A percentile compares a stretch with the other conserved stretches of the same genome.
These are phyloP conservation scores for Acanthoscelides obtectus DNA, from an alignment of 2,888 invertebrate genomes.

Conservation along the genomic window DNA sequence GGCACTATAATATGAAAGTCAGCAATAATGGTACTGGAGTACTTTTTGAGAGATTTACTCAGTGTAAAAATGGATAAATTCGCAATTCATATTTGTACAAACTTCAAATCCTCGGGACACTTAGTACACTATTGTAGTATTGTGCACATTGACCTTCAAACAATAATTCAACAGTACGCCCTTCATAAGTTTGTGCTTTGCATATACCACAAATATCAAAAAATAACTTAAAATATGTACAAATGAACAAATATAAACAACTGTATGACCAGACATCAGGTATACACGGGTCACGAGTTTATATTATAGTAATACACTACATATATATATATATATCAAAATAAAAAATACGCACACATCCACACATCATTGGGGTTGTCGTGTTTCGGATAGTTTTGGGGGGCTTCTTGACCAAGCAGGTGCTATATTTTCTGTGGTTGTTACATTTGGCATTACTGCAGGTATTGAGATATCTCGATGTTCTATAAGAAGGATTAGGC, in stretches of 20 bases:
- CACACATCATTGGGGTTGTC: not conserved
- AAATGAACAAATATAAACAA: not conserved
- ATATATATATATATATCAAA: not conserved
- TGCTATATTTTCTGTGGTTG: not conserved
- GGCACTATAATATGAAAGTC: no score
- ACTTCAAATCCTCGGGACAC: no score
- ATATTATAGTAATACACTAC: not conserved
- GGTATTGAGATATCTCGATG: not conserved
- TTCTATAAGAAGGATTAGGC: not conserved
- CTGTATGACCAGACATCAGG: not conserved
- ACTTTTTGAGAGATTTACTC: no score
- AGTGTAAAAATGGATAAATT: no score
- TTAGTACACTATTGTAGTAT: no score
- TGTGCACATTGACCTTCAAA: not conserved
- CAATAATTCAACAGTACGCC: not conserved
- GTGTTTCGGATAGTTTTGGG: not conserved
- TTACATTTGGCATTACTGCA: not conserved
- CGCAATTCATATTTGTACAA: no score
- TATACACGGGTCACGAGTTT: not conserved
- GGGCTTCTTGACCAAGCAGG: not conserved
- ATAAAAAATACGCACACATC: not conserved
- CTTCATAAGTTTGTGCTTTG: not conserved
- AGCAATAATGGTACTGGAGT: no score
- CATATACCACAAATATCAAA: not conserved
- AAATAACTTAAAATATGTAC: not conserved